Evolutionary conservation across 2,797 vertebrate species (phyloP).

Genomic region (Thunnus albacares): DNA sequence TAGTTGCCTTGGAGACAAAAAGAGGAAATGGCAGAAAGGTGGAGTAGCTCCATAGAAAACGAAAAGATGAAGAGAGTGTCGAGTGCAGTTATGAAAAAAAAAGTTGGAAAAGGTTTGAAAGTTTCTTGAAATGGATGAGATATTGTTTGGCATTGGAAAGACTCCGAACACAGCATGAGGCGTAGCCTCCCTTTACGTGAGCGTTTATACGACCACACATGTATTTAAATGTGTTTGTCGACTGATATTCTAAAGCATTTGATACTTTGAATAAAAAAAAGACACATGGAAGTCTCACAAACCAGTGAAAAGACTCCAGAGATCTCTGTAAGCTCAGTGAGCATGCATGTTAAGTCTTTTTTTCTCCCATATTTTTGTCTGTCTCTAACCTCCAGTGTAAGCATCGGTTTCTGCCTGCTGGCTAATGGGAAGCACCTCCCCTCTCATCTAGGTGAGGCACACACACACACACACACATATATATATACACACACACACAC

Average conservation of each 20-base stretch:
- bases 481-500: conserved; percentile 43
- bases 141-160: conserved; percentile 65
- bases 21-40: conserved; percentile 44
- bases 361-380: conserved; percentile 32
- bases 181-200: conserved; percentile 16
- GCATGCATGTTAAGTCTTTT: neutral
- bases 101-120: conserved; percentile 52
- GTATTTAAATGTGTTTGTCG: neutral
- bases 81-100: conserved; percentile 29
- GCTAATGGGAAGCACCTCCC: conserved; percentile 93
- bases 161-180: conserved; percentile 62
- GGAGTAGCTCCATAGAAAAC: conserved; percentile 20
- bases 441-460: conserved; percentile 88
- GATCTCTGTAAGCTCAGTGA: conserved; percentile 4
- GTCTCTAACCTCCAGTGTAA: conserved; percentile 85
- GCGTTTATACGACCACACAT: neutral
- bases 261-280: neutral
- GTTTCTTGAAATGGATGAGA: conserved; percentile 69
- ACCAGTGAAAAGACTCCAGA: conserved; percentile 12
- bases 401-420: conserved; percentile 92
- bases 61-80: neutral
- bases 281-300: neutral
- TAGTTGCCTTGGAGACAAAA: conserved; percentile 68
- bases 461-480: conserved; percentile 38
- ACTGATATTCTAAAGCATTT: neutral